Conservation (phyloP, 2,797 vertebrate genomes). For the Cynodonichthys magdalenae region DNA sequence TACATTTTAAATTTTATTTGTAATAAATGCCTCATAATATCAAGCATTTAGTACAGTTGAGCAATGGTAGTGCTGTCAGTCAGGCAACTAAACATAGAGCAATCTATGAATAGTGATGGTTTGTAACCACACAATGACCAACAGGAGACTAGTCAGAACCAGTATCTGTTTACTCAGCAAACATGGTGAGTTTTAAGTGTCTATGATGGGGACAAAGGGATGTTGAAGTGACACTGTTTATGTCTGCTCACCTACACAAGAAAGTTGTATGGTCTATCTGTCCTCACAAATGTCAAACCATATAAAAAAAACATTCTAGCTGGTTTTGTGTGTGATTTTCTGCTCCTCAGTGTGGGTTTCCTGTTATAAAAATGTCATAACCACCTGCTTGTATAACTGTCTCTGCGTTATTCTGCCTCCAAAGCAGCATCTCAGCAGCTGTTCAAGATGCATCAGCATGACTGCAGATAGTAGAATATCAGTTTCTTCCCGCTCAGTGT, state of each 20-base stretch:
- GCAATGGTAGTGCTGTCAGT: neutral
- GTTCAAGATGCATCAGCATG: constrained; percentile 25
- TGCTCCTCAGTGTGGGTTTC: constrained; percentile 9
- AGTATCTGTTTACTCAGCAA: constrained; percentile 18
- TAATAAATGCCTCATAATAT: neutral
- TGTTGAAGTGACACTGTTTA: constrained; percentile 3
- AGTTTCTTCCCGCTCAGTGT: constrained; percentile 27
- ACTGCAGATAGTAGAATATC: constrained; percentile 18
- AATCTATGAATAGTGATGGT: neutral
- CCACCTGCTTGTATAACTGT: constrained; percentile 27
- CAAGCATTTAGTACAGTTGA: neutral
- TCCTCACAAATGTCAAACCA: constrained; percentile 28
- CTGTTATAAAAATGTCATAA: constrained; percentile 40
- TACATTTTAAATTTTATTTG: too few relatives aligned
- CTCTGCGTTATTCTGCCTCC: constrained; percentile 5
- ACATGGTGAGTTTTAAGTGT: neutral
- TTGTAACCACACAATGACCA: constrained; percentile 21
- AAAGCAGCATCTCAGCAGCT: constrained; percentile 53
- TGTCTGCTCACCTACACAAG: constrained; percentile 4
- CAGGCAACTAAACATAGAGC: neutral
- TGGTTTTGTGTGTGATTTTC: constrained; percentile 5
- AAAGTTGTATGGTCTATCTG: constrained; percentile 3
- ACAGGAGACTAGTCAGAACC: constrained; percentile 6
- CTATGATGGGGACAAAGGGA: neutral
- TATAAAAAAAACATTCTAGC: constrained; percentile 23